Base-by-base conservation (phyloP, 2,113 vertebrate genomes). In the Hiodon tergisus region DNA sequence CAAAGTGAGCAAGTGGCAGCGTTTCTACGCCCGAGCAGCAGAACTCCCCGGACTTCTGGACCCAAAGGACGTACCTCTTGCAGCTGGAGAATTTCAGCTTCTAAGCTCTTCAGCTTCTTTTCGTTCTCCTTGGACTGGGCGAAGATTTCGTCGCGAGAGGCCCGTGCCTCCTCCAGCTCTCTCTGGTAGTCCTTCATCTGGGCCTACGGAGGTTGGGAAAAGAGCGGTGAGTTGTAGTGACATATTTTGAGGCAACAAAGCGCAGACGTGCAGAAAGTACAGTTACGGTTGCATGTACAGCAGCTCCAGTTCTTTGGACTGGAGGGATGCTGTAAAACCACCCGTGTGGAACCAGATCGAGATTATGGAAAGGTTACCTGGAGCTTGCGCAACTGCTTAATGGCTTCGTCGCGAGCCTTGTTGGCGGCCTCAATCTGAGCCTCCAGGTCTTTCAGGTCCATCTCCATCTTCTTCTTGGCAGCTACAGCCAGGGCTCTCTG, bases 101-200 rank as follows among this genome's bases (percentile, higher is more conserved):
- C 97, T 0, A 99, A 88, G 72, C 91, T 86, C 84, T 99, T 99
- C 48, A 98, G 85, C 67, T 97, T 99, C 91, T 99, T 99, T 83
- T 98, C 96, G 3, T 95, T 99, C 80, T 99, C 97, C 81, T 98
- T 99, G 66, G 96, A 98, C 78, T 96, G 96, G 6, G 93, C 87
- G 75, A 99, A 99, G 87, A 98, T 98, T 86, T 99, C 97, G 6
- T 98, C 97, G 72, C 97, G 88, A 77, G 97, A 97, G 0, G 96
- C 88, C 47, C 96, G 91, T 0, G 97, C 96, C 80, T 99, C 97
- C 72, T 99, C 96, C 78, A 99, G 86, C 85, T 98, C 96, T 75
- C 96, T 90, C 62, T 99, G 97, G 72, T 96, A 98, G 81, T 99
- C 97, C 81, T 99, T 98, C 95, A 95, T 96, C 85, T 99, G 97